Conservation (phyloP, 2,113 vertebrate species). For the Paradisaea rubra region DNA sequence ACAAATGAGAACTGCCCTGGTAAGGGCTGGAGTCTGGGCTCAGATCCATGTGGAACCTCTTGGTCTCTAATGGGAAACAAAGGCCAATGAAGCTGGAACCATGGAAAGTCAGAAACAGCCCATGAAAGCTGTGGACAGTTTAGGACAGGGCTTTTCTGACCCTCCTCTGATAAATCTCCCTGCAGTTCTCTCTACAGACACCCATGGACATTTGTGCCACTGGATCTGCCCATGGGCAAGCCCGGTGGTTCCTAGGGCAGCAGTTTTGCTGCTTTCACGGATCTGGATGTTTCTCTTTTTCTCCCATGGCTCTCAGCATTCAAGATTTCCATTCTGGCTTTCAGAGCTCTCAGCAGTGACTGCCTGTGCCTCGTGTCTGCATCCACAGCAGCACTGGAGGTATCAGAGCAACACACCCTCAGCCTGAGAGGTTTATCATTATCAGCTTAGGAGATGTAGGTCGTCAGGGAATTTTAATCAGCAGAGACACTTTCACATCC, state of each 20-base stretch:
- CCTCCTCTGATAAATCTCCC: background rate
- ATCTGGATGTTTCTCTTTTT: background rate
- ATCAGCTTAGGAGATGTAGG: constrained; percentile 82
- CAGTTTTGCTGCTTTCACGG: background rate
- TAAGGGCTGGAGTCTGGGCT: background rate
- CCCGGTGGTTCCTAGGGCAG: background rate
- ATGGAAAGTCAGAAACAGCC: background rate
- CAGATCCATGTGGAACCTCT: background rate
- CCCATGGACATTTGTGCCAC: background rate
- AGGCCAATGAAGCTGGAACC: background rate
- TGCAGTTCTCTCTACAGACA: background rate
- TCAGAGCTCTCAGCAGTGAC: background rate
- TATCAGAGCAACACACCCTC: constrained; percentile 49
- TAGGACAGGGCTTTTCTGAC: background rate
- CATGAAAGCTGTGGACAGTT: background rate
- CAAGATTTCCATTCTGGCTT: background rate
- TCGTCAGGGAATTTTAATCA: constrained; percentile 72
- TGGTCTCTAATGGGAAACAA: fast-evolving
- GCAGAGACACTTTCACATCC: constrained; percentile 38
- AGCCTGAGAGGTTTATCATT: constrained; percentile 80
- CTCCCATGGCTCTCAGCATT: fast-evolving
- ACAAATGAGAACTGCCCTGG: background rate
- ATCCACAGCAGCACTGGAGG: constrained; percentile 48
- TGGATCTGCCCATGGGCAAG: background rate
- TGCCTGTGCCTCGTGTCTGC: background rate